phyloP scores from a whole-genome alignment of 1,140 invertebrate species.

The Zelostemma sp. region DNA sequence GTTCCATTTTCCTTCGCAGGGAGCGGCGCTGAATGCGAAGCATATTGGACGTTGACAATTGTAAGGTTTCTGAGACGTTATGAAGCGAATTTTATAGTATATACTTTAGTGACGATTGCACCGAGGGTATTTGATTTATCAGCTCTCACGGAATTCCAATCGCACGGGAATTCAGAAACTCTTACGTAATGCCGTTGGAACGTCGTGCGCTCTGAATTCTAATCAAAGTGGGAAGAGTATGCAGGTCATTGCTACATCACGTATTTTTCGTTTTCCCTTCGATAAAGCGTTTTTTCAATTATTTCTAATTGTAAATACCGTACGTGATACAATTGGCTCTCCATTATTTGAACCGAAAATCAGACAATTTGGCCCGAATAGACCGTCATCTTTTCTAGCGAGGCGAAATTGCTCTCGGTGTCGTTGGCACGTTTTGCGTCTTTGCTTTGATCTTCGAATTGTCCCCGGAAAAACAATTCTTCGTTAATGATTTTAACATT shows the following conservation, averaged over 20 bases:
- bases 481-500: too few relatives aligned
- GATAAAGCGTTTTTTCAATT: constrained; percentile 29
- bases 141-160: constrained; percentile 44
- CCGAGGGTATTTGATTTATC: constrained; percentile 41
- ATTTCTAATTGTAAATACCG: constrained; percentile 4
- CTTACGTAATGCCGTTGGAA: constrained; percentile 46
- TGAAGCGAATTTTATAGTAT: constrained; percentile 17
- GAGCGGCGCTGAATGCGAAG: too few relatives aligned
- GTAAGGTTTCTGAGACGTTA: constrained; percentile 6
- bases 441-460: too few relatives aligned
- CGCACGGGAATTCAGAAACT: constrained; percentile 45
- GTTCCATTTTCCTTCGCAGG: too few relatives aligned
- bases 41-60: neutral
- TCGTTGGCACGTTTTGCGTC: too few relatives aligned
- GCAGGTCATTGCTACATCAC: constrained; percentile 38
- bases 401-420: too few relatives aligned
- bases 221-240: constrained; percentile 39
- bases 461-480: too few relatives aligned
- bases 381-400: too few relatives aligned
- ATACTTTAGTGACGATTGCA: constrained; percentile 35
- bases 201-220: constrained; percentile 42
- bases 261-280: constrained; percentile 33
- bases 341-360: neutral
- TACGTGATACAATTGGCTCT: constrained; percentile 4
- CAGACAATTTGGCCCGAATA: too few relatives aligned